These are phyloP conservation scores for Oceanites oceanicus DNA, from an alignment of 2,113 vertebrate genomes.

Conservation along the genomic window DNA sequence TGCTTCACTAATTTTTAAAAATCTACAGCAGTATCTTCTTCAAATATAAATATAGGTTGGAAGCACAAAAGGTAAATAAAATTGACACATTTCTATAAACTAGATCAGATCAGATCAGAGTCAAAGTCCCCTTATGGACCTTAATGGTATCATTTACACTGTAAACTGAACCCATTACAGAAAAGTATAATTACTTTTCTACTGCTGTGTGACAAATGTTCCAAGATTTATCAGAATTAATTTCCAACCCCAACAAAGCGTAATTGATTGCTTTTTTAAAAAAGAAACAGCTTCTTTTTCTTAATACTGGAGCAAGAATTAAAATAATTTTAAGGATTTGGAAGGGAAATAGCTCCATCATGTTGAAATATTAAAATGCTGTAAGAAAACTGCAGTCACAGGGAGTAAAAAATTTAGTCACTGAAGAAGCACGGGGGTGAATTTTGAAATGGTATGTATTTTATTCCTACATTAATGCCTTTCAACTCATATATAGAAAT, in stretches of 20 bases:
- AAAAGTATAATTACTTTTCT: neutral
- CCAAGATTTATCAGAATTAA: neutral
- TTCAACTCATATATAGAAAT: neutral
- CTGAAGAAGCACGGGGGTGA: neutral
- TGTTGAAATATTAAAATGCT: neutral
- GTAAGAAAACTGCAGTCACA: neutral
- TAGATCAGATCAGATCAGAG: neutral
- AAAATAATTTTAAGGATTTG: neutral
- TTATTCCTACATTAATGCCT: neutral
- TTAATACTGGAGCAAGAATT: neutral
- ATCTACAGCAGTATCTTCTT: constrained; percentile 3
- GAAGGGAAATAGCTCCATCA: neutral
- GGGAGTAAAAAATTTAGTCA: neutral
- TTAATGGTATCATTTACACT: neutral
- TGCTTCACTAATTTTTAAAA: constrained; percentile 45
- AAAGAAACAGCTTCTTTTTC: neutral
- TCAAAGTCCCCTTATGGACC: neutral
- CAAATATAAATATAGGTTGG: neutral
- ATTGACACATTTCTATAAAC: constrained; percentile 5
- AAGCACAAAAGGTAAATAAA: neutral
- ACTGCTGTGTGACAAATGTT: neutral
- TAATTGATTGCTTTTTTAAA: neutral
- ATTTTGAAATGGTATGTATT: neutral
- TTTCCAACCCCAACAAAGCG: neutral
- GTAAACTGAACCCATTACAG: neutral